phyloP scores from a whole-genome alignment of 2,113 vertebrate species.

The Erythrolamprus reginae region DNA sequence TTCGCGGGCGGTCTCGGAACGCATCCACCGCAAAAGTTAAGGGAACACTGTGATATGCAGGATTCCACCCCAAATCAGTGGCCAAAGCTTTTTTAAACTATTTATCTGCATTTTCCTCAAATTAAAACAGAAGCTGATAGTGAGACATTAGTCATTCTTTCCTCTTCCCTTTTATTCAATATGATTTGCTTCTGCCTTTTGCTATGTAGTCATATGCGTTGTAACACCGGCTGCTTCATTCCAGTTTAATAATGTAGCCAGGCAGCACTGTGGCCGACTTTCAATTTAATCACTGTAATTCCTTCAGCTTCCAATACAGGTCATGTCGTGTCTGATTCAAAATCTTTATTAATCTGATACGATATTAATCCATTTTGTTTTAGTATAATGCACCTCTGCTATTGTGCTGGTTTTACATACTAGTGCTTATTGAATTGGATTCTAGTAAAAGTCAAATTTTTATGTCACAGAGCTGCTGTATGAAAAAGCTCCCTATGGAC shows the following conservation, averaged over 20 bases:
- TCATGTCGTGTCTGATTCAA: conserved; percentile 48
- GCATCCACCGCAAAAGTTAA: too few relatives aligned
- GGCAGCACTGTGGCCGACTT: conserved; percentile 42
- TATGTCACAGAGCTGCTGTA: conserved; percentile 11
- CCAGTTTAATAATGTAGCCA: conserved; percentile 37
- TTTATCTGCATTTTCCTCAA: conserved; percentile 7
- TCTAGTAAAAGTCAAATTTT: conserved; percentile 31
- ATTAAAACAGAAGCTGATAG: neutral
- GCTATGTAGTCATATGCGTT: conserved; percentile 27
- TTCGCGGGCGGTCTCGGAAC: too few relatives aligned
- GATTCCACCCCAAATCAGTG: neutral
- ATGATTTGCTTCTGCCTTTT: conserved; percentile 37
- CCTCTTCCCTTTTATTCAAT: neutral
- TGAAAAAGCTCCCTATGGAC: neutral
- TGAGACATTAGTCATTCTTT: neutral
- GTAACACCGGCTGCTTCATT: conserved; percentile 37
- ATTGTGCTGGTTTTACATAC: conserved; percentile 42
- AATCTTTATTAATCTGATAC: conserved; percentile 48
- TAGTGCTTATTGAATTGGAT: conserved; percentile 11
- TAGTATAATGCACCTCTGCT: conserved; percentile 29
- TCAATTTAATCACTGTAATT: conserved; percentile 51
- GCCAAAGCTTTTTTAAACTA: neutral
- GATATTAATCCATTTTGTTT: conserved; percentile 46
- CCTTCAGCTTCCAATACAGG: conserved; percentile 45
- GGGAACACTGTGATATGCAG: too few relatives aligned